Percentiles rank a stretch among this genome's conserved stretches.
phyloP scores from a whole-genome alignment of 2,797 vertebrate species.

The Crax fasciolata region DNA sequence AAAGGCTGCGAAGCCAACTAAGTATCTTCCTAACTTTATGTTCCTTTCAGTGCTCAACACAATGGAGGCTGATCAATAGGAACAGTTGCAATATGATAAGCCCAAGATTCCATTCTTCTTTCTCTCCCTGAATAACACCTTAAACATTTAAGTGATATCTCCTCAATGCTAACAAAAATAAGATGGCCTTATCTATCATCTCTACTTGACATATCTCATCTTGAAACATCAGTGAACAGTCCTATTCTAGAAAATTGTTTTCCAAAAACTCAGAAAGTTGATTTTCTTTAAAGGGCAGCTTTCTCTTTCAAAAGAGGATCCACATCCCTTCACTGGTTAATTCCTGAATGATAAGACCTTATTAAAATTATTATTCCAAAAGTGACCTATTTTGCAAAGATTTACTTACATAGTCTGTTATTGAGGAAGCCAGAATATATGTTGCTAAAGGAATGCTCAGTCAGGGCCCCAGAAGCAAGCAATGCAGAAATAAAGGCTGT shows the following conservation, averaged over 20 bases:
- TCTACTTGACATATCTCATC: not conserved
- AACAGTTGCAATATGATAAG: not conserved
- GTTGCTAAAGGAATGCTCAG: constrained; percentile 9
- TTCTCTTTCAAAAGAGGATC: not conserved
- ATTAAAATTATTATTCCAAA: constrained; percentile 22
- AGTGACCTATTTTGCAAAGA: constrained; percentile 26
- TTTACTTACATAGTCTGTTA: constrained; percentile 16
- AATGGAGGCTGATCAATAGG: not conserved
- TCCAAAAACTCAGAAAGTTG: not conserved
- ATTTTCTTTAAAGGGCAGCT: not conserved
- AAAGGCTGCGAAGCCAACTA: not conserved
- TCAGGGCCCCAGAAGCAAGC: constrained; percentile 29
- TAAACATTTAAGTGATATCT: not conserved
- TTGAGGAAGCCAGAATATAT: not conserved
- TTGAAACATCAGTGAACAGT: not conserved
- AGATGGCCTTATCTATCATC: not conserved
- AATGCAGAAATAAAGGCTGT: not conserved
- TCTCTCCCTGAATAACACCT: not conserved
- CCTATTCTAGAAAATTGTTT: not conserved
- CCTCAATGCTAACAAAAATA: not conserved
- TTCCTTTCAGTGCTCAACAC: not conserved
- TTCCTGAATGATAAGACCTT: not conserved
- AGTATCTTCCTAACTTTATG: not conserved
- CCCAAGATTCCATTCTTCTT: not conserved
- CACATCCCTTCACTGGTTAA: not conserved